Evolutionary conservation across 2,888 invertebrate species (phyloP), one percentile per base, ranked within the genome.

Genomic region (Pasiphila rectangulata): DNA sequence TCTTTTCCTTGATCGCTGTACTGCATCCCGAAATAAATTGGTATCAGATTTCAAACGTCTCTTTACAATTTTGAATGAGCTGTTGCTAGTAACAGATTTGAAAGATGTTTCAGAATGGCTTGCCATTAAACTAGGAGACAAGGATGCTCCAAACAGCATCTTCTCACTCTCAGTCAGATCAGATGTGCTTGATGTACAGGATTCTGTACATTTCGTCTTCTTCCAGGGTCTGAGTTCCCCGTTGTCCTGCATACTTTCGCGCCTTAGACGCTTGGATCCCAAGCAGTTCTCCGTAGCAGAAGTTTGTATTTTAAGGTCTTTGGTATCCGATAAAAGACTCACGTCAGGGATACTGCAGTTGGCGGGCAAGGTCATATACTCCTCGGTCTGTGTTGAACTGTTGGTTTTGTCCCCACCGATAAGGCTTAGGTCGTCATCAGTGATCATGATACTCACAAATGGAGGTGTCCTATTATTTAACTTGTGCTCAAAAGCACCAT

Each of bases 51-150:
- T 82, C 40, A 72, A 49, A 40, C 79, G 67, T 64, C 83, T 79
- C 57, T 84, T 87, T 21, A 77, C 75, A 15, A 80, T 67, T 72
- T 82, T 86, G 29, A 61, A 79, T 1, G 85, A 81, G 50, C 72
- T 71, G 48, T 77, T 83, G 45, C 82, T 87, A 45, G 72, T 77
- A 10, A 81, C 61, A 1, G 87, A 87, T 61, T 86, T 88, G 55
- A 86, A 88, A 1, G 87, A 88, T 15, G 39, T 34, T 29, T 59
- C 59, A 19, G 59, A 59, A 36, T 49, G 53, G 19, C 85, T 83
- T 9, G 79, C 79, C 20, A 79, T 42, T 13, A 64, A 66, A 48
- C 67, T 69, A 1, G 73, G 64, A 12, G 72, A 69, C 4, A 56
- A 43, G n/a, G 67, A 64, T 20, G 58, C 56, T n/a, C 45, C 60